These are phyloP conservation scores for Dryobates pubescens DNA, from an alignment of 2,797 vertebrate species.

Conservation along the genomic window DNA sequence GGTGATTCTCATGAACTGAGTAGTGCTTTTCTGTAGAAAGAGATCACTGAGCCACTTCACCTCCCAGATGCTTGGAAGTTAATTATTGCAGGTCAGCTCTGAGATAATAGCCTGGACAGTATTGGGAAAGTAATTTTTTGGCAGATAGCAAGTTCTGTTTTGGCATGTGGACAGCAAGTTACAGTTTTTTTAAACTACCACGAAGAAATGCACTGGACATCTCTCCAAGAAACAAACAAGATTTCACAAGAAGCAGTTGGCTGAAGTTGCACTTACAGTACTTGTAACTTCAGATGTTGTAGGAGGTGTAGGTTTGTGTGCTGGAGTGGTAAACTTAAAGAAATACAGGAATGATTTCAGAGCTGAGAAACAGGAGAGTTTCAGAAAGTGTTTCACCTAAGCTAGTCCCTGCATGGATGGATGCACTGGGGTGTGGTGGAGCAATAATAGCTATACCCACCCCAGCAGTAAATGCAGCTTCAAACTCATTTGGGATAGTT, in stretches of 20 bases:
- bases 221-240: constrained; percentile 65
- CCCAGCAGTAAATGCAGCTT: not conserved
- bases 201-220: not conserved
- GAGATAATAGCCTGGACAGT: constrained; percentile 67
- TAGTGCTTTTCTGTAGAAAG: not conserved
- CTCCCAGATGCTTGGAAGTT: constrained; percentile 49
- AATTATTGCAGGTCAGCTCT: constrained; percentile 60
- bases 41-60: not conserved
- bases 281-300: constrained; percentile 27
- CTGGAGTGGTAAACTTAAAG: constrained; percentile 22
- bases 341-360: not conserved
- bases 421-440: constrained; percentile 5
- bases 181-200: constrained; percentile 44
- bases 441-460: not conserved
- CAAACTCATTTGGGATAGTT: constrained; percentile 5
- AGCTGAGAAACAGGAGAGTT: not conserved
- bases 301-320: not conserved
- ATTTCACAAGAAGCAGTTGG: constrained; percentile 42
- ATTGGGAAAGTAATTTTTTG: constrained; percentile 68
- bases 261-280: constrained; percentile 43
- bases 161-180: constrained; percentile 43
- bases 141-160: constrained; percentile 50
- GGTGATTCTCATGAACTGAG: not conserved
- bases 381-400: not conserved
- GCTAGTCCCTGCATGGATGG: not conserved